phyloP scores from a whole-genome alignment of 2,888 invertebrate species.

The Cataglyphis livida region DNA sequence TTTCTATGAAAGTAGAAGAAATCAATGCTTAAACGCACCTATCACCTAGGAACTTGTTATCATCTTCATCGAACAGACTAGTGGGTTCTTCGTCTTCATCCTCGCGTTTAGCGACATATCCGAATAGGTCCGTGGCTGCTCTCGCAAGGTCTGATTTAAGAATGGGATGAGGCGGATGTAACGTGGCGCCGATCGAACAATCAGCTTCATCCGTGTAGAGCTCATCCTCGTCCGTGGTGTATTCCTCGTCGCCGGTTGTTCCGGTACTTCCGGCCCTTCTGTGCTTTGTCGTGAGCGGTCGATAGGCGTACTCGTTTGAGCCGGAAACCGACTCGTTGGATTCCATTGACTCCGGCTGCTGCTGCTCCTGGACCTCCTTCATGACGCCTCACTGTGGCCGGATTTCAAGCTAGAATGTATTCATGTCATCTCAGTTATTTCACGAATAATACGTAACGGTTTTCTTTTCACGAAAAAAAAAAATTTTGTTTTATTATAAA shows the following conservation, averaged over 20 bases:
- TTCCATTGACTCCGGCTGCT: constrained; percentile 80
- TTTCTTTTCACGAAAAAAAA: neutral
- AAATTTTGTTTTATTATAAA: neutral
- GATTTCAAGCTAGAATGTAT: constrained; percentile 24
- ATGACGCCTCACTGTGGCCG: constrained; percentile 60
- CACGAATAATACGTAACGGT: neutral
- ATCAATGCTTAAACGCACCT: constrained; percentile 29
- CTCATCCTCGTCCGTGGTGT: constrained; percentile 87
- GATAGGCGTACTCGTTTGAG: constrained; percentile 81
- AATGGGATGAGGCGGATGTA: constrained; percentile 79
- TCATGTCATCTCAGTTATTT: neutral
- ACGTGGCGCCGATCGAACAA: constrained; percentile 64
- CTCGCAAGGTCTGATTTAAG: constrained; percentile 82
- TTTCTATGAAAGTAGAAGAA: neutral
- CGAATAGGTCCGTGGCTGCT: constrained; percentile 82
- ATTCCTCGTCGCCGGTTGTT: constrained; percentile 87
- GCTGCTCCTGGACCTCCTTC: constrained; percentile 78
- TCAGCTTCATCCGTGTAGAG: constrained; percentile 86
- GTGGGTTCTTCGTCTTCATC: constrained; percentile 84
- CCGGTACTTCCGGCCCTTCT: constrained; percentile 86
- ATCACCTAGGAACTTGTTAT: constrained; percentile 63
- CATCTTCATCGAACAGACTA: constrained; percentile 85
- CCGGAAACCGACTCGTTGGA: constrained; percentile 78
- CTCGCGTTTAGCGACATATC: constrained; percentile 76
- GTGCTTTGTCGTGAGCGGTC: constrained; percentile 82